These are phyloP conservation scores for Gila robusta DNA, from an alignment of 2,797 vertebrate genomes.

Conservation along the genomic window DNA sequence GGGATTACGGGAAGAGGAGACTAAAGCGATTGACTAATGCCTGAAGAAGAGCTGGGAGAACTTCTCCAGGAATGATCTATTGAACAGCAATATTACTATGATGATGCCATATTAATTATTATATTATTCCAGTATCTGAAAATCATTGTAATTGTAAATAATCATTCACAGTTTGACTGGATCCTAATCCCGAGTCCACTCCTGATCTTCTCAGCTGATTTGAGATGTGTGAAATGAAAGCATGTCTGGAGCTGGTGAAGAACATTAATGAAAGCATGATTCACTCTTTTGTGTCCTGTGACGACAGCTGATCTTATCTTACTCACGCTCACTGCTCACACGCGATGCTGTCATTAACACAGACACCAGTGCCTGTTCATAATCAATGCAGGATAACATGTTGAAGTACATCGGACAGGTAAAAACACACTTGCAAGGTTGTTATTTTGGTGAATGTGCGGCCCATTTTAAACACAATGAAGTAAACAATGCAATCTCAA, in stretches of 20 bases:
- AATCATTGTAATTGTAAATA: not conserved
- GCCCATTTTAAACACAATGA: not conserved
- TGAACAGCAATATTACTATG: not conserved
- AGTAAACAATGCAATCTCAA: not conserved
- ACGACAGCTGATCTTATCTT: slow-evolving; percentile 79
- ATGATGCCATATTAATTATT: not conserved
- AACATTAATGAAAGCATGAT: slow-evolving; percentile 80
- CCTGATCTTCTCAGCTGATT: slow-evolving; percentile 66
- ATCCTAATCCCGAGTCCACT: slow-evolving; percentile 68
- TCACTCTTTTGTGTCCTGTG: slow-evolving; percentile 74
- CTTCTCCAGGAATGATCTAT: not conserved
- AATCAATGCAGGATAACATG: too few species aligned
- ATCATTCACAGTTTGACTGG: not conserved
- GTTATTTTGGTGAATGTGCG: not conserved
- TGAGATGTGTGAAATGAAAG: slow-evolving; percentile 76
- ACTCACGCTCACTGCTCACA: slow-evolving; percentile 77
- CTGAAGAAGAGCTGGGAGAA: not conserved
- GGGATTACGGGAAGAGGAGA: not conserved
- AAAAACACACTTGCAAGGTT: not conserved
- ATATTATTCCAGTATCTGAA: not conserved
- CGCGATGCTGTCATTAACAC: slow-evolving; percentile 67
- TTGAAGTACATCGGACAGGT: not conserved
- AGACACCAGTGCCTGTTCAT: not conserved
- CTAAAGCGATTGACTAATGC: not conserved
- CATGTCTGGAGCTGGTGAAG: slow-evolving; percentile 79